Evolutionary conservation across 2,113 vertebrate genomes (phyloP).

Genomic region (Oceanites oceanicus): DNA sequence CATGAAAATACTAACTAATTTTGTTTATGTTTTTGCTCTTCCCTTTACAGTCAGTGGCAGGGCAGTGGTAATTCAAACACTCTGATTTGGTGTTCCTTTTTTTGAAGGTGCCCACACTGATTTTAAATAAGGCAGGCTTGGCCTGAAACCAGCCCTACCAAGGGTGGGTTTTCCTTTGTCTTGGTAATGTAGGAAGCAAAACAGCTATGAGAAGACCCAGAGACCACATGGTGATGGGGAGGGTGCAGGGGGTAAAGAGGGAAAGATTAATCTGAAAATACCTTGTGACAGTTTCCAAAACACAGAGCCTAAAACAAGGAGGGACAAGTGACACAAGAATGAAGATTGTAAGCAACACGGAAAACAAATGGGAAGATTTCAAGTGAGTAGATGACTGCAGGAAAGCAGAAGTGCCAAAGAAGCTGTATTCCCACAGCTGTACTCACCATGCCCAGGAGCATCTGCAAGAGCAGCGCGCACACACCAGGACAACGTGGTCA

Average conservation of each 20-base stretch:
- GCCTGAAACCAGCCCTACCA: background rate
- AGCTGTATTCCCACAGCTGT: background rate
- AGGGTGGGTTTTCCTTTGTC: background rate
- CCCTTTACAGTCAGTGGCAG: background rate
- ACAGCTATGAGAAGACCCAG: background rate
- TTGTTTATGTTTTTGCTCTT: background rate
- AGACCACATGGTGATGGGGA: background rate
- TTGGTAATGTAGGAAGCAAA: background rate
- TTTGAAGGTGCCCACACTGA: background rate
- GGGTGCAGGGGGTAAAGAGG: background rate
- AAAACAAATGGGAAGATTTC: background rate
- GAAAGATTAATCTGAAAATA: background rate
- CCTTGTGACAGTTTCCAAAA: background rate
- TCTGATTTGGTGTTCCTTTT: background rate
- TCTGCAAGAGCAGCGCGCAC: accelerated
- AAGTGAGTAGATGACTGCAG: background rate
- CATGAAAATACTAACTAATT: background rate
- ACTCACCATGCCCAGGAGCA: background rate
- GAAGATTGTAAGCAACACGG: background rate
- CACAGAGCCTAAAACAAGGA: background rate
- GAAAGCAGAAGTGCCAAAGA: background rate
- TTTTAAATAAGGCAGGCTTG: background rate
- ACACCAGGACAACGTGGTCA: background rate
- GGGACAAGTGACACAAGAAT: background rate
- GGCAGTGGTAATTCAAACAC: background rate